A percentile compares a stretch with the other conserved stretches of the same genome.
These are phyloP conservation scores for Neodon shergylaensis DNA, from an alignment of 2,113 vertebrate genomes.

Conservation along the genomic window DNA sequence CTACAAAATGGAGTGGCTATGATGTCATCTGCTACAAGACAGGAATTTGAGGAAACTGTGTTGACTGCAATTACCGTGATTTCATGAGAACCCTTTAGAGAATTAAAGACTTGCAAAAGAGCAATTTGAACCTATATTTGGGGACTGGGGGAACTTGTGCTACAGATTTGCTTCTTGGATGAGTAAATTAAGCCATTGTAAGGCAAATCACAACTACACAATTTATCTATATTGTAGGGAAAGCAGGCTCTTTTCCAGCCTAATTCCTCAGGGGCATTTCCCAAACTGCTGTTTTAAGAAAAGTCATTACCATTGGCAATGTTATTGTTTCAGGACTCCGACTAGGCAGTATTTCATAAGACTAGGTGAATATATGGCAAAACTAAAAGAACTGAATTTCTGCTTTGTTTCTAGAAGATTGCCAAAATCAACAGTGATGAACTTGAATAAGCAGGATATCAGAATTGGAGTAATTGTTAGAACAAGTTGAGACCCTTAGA, in stretches of 20 bases:
- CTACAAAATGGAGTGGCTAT: not conserved
- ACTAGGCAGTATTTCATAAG: not conserved
- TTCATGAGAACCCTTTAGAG: not conserved
- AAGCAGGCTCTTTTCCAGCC: not conserved
- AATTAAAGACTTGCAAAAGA: not conserved
- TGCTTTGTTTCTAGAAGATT: constrained; percentile 30
- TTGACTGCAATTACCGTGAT: not conserved
- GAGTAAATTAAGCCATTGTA: not conserved
- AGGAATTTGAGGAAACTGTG: constrained; percentile 14
- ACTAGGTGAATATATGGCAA: not conserved
- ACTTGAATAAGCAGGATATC: not conserved
- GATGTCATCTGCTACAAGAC: not conserved
- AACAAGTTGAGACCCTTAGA: constrained; percentile 18
- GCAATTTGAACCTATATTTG: constrained; percentile 3
- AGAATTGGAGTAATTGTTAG: not conserved
- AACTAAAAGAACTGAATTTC: constrained; percentile 45
- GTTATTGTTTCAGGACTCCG: not conserved
- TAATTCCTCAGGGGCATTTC: constrained; percentile 44
- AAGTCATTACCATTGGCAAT: constrained; percentile 11
- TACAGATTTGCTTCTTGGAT: constrained; percentile 12
- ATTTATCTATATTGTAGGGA: not conserved
- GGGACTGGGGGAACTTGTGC: not conserved
- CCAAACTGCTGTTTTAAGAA: not conserved
- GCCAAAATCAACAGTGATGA: constrained; percentile 35
- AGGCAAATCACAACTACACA: not conserved